Evolutionary conservation across 2,113 vertebrate genomes (phyloP).

Genomic region (Gambusia holbrooki): DNA sequence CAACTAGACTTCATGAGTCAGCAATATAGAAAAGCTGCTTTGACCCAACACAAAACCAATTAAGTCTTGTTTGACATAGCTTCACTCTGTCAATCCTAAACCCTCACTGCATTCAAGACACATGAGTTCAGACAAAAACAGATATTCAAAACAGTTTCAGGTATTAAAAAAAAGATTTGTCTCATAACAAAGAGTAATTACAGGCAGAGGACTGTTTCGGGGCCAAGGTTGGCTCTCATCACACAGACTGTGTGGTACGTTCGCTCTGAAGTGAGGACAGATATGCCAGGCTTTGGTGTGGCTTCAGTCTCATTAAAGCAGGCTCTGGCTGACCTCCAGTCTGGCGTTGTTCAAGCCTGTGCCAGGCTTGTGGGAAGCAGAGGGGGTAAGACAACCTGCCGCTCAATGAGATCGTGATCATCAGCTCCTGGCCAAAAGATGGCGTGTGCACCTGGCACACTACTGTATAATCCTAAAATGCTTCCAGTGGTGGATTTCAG

Average conservation of each 20-base stretch:
- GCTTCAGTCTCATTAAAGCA: slow-evolving; percentile 66
- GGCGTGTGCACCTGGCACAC: slow-evolving; percentile 42
- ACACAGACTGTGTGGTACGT: slow-evolving; percentile 44
- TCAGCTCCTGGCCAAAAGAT: slow-evolving; percentile 54
- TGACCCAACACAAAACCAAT: neutral
- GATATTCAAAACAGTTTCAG: slow-evolving; percentile 22
- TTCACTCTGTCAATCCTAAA: neutral
- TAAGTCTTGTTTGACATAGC: neutral
- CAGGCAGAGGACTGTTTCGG: slow-evolving; percentile 61
- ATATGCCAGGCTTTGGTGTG: slow-evolving; percentile 62
- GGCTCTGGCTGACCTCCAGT: slow-evolving; percentile 73
- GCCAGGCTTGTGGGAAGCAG: slow-evolving; percentile 56
- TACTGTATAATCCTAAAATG: slow-evolving; percentile 5
- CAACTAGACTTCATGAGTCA: neutral
- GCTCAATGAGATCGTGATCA: slow-evolving; percentile 29
- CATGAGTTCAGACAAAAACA: slow-evolving; percentile 22
- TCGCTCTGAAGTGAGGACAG: slow-evolving; percentile 62
- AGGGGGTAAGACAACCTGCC: slow-evolving; percentile 57
- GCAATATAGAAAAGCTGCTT: neutral
- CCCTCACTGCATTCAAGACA: slow-evolving; percentile 14
- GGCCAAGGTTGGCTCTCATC: slow-evolving; percentile 54
- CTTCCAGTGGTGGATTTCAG: slow-evolving; percentile 1
- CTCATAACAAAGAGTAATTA: slow-evolving; percentile 64
- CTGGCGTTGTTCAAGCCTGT: slow-evolving; percentile 42
- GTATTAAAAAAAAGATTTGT: slow-evolving; percentile 43